A percentile compares a stretch with the other conserved stretches of the same genome.
phyloP scores from a whole-genome alignment of 1,140 invertebrate genomes.

The Gonatopus flavifemur region DNA sequence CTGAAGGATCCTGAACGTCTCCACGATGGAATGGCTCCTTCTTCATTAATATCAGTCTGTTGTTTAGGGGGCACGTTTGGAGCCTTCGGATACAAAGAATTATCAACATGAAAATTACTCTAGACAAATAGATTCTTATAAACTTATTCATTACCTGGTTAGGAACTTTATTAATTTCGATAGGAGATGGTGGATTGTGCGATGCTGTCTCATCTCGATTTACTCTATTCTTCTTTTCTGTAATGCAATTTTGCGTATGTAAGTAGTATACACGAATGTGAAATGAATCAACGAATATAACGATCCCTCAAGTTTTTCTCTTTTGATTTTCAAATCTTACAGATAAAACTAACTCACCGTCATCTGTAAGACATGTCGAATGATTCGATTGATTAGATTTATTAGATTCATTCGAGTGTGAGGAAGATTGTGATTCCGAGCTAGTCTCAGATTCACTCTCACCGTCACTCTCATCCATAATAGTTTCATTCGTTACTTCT shows the following conservation, averaged over 20 bases:
- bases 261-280: no score
- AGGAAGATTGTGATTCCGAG: slow-evolving; percentile 57
- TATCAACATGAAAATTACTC: slow-evolving; percentile 2
- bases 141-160: slow-evolving; percentile 44
- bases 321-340: no score
- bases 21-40: slow-evolving; percentile 63
- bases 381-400: slow-evolving; percentile 53
- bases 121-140: slow-evolving; percentile 7
- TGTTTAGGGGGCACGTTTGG: slow-evolving; percentile 59
- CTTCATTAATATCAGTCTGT: slow-evolving; percentile 60
- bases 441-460: slow-evolving; percentile 59
- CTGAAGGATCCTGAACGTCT: slow-evolving; percentile 63
- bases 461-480: slow-evolving; percentile 56
- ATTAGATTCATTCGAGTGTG: slow-evolving; percentile 55
- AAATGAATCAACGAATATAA: background rate
- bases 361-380: slow-evolving; percentile 55
- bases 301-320: no score
- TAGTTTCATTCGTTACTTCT: slow-evolving; percentile 55
- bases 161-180: slow-evolving; percentile 60
- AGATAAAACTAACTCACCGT: slow-evolving; percentile 51
- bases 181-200: slow-evolving; percentile 49
- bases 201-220: slow-evolving; percentile 60
- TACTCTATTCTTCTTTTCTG: slow-evolving; percentile 68
- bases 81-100: slow-evolving; percentile 43
- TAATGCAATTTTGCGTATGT: slow-evolving; percentile 44